phyloP scores from a whole-genome alignment of 2,888 invertebrate species.

The Conomelus anceps region DNA sequence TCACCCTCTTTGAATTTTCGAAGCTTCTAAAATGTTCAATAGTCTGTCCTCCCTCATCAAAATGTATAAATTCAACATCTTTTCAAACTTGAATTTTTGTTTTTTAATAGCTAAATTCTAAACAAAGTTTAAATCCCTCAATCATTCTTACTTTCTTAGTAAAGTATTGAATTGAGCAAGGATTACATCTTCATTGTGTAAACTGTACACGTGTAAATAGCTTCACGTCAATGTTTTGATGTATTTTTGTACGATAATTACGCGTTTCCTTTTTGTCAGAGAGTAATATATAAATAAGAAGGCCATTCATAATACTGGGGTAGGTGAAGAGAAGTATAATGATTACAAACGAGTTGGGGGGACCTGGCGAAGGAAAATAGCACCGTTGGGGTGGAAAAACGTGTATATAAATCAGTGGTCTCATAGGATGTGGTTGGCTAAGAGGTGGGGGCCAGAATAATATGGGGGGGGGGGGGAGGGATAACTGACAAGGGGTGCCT shows the following conservation, averaged over 20 bases:
- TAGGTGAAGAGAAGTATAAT: neutral
- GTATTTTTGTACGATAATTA: neutral
- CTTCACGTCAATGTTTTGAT: neutral
- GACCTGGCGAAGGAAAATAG: neutral
- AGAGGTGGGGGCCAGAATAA: no score
- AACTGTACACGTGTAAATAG: neutral
- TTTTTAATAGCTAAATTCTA: no score
- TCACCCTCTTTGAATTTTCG: no score
- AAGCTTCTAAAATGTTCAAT: no score
- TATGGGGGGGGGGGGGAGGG: neutral
- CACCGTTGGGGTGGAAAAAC: neutral
- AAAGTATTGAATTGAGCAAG: no score
- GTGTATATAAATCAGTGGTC: neutral
- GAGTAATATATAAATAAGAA: neutral
- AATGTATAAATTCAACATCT: no score
- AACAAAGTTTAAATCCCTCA: no score
- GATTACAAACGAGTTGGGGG: neutral
- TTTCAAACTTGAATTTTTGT: no score
- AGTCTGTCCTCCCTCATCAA: no score
- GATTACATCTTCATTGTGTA: neutral
- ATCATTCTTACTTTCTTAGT: no score
- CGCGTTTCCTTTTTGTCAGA: neutral
- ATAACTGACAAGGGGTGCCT: neutral
- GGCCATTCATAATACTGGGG: neutral
- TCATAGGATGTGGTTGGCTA: neutral